Evolutionary conservation across 2,888 invertebrate genomes (phyloP), one percentile per base, ranked within the genome.

Genomic region (Onthophagus sagittarius): DNA sequence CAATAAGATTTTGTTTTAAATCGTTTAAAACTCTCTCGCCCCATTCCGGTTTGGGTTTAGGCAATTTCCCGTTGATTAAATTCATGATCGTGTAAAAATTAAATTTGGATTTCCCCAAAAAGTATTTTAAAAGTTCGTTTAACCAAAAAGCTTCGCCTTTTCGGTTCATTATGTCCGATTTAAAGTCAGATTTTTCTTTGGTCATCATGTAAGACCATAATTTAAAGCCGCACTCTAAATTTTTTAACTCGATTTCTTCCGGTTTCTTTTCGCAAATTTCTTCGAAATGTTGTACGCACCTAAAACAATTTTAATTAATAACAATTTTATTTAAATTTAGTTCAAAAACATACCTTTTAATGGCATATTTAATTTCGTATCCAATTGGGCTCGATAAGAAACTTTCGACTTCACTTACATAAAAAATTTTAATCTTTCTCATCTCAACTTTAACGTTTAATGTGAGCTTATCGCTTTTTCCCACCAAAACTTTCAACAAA

Each of bases 171-270:
- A 95, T 86, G 74, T 91, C 85, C 0, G 81, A 80, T 53, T 89
- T 88, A 81, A 94, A 94, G 81, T 89, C 69, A 1, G 88, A 86
- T 0, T 86, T 85, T 84, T 95, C 95, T 79, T 89, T 88, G 0
- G 88, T 88, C 92, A 95, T 92, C 89, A 91, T 91, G 83, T 92
- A 91, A 31, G 91, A 87, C 94, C 94, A 95, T 78, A 94, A 83
- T 75, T 88, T 87, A 75, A 86, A 89, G 80, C 90, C 89, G 79
- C 91, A 87, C 80, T 88, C 86, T 77, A 89, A 83, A 0, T 87
- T 88, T 6, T 77, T 80, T 71, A 85, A 80, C 23, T 81, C 77
- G 2, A 86, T 76, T 73, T 81, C 78, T 76, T 84, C 77, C 0
- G 84, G 84, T 70, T 77, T 74, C 32, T 77, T 77, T 23, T 74